phyloP scores from a whole-genome alignment of 2,888 invertebrate species.

The Rhagophthalmus giganteus region DNA sequence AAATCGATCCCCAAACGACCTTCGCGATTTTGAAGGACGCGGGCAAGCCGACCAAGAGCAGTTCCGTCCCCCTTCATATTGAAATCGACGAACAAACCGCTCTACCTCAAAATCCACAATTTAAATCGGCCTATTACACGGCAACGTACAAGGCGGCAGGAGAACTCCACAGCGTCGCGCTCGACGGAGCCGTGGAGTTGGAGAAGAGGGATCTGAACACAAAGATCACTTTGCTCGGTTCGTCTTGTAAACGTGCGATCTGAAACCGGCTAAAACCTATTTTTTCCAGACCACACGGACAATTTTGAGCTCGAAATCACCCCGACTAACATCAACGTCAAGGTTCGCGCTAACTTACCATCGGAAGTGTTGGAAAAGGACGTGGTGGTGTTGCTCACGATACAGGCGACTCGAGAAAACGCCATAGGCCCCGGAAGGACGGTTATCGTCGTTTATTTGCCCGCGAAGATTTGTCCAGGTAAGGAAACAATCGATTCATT shows the following conservation, averaged over 20 bases:
- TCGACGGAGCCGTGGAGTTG: background rate
- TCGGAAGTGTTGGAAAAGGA: conserved; percentile 48
- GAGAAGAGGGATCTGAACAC: background rate
- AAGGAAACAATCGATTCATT: conserved; percentile 7
- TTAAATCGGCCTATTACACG: conserved; percentile 55
- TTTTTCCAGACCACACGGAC: conserved; percentile 9
- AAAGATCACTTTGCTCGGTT: background rate
- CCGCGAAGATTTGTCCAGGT: conserved; percentile 43
- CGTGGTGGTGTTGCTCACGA: conserved; percentile 48
- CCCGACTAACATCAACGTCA: conserved; percentile 5
- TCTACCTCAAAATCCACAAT: conserved; percentile 57
- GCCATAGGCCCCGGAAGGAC: conserved; percentile 46
- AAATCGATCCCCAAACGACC: too few relatives aligned
- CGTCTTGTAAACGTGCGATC: too few relatives aligned
- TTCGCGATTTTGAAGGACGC: conserved; percentile 39
- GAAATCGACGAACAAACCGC: conserved; percentile 51
- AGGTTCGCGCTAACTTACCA: conserved; percentile 38
- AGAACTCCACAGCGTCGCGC: conserved; percentile 1
- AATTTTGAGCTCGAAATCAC: conserved; percentile 4
- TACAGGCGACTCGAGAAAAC: conserved; percentile 50
- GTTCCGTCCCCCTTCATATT: conserved; percentile 39
- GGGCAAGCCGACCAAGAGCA: conserved; percentile 21
- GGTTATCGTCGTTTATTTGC: conserved; percentile 51
- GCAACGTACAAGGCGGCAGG: conserved; percentile 53
- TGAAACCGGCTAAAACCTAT: too few relatives aligned